Evolutionary conservation across 2,888 invertebrate genomes (phyloP).

Genomic region (Diarsia mendica): DNA sequence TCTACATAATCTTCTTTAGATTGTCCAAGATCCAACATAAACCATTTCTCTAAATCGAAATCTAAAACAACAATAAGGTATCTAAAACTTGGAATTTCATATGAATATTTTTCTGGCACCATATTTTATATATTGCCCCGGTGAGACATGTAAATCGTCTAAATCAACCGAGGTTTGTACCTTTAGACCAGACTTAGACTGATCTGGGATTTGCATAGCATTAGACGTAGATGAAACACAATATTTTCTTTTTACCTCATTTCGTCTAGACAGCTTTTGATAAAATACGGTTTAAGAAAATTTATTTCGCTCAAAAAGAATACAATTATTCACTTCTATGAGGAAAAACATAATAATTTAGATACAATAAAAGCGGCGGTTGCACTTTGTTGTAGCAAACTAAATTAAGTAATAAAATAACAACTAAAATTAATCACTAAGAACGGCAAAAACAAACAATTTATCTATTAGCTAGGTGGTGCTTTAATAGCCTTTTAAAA

Average conservation of each 20-base stretch:
- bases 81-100: not conserved
- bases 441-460: too few relatives aligned
- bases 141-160: slow-evolving; percentile 26
- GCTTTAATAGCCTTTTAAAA: too few relatives aligned
- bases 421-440: too few relatives aligned
- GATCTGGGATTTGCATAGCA: slow-evolving; percentile 47
- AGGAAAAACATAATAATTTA: too few relatives aligned
- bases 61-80: not conserved
- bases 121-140: slow-evolving; percentile 12
- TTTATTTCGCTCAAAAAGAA: too few relatives aligned
- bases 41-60: slow-evolving; percentile 5
- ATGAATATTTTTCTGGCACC: slow-evolving; percentile 10
- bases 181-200: slow-evolving; percentile 29
- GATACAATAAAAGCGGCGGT: too few relatives aligned
- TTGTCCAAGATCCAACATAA: not conserved
- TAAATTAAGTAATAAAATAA: too few relatives aligned
- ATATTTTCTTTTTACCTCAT: slow-evolving; percentile 15
- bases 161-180: slow-evolving; percentile 23
- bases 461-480: too few relatives aligned
- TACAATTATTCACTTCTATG: too few relatives aligned
- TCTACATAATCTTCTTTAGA: not conserved
- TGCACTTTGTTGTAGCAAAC: too few relatives aligned
- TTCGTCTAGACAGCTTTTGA: slow-evolving; percentile 12
- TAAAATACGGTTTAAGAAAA: too few relatives aligned
- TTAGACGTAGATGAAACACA: slow-evolving; percentile 15